Evolutionary conservation across 2,113 vertebrate genomes (phyloP).

Genomic region (Aphyosemion australe): DNA sequence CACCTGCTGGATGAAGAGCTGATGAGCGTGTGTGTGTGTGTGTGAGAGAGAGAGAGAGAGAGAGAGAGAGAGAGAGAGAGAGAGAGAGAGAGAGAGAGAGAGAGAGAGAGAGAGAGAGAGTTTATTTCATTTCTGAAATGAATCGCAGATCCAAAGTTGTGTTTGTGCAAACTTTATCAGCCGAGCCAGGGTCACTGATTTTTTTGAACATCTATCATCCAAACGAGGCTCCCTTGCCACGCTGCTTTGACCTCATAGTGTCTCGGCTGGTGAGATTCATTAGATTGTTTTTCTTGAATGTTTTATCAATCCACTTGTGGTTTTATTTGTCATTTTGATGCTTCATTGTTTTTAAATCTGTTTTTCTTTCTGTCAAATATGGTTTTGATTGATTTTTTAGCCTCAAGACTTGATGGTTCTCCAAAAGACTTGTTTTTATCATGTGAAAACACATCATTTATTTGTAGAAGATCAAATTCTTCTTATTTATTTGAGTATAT

Average conservation of each 20-base stretch:
- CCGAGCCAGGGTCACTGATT: constrained; percentile 21
- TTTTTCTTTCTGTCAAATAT: background rate
- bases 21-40: constrained; percentile 3
- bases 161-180: background rate
- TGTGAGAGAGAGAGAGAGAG: background rate
- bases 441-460: no score
- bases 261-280: constrained; percentile 10
- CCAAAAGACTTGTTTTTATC: no score
- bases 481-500: no score
- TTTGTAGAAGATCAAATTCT: no score
- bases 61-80: no score
- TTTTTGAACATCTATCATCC: constrained; percentile 40
- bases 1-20: constrained; percentile 35
- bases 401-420: no score
- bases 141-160: background rate
- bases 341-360: background rate
- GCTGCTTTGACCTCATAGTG: constrained; percentile 36
- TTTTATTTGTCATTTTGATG: constrained; percentile 6
- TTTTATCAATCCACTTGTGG: background rate
- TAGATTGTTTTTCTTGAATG: background rate
- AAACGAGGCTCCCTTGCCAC: constrained; percentile 46
- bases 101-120: no score
- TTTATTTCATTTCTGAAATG: constrained; percentile 10
- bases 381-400: no score
- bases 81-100: no score